Evolutionary conservation across 2,797 vertebrate genomes (phyloP).

Genomic region (Peromyscus attwateri): DNA sequence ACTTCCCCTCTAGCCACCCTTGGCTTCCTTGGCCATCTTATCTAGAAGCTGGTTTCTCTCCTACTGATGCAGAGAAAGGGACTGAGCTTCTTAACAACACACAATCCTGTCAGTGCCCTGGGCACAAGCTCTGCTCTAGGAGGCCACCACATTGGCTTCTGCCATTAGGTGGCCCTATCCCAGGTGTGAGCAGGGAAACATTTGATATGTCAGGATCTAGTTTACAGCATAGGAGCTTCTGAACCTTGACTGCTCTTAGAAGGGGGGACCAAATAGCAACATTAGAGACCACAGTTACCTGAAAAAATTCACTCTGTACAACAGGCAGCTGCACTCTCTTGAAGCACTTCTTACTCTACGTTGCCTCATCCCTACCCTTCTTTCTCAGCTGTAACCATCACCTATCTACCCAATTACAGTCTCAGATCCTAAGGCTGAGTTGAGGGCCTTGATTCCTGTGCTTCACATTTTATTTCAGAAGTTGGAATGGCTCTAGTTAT

Average conservation of each 20-base stretch:
- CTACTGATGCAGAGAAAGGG: no score
- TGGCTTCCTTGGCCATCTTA: not conserved
- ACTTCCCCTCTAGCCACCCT: not conserved
- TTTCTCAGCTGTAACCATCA: not conserved
- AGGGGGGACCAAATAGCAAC: not conserved
- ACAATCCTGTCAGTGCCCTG: not conserved
- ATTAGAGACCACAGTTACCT: not conserved
- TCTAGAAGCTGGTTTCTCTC: not conserved
- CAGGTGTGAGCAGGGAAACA: not conserved
- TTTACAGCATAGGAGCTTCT: no score
- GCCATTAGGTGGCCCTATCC: not conserved
- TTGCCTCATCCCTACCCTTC: no score
- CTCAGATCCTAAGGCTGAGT: not conserved
- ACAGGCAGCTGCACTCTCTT: not conserved
- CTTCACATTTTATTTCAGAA: no score
- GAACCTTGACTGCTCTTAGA: not conserved
- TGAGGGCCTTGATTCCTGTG: not conserved
- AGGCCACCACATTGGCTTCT: not conserved
- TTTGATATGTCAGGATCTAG: not conserved
- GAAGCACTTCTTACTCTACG: no score
- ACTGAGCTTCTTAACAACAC: not conserved
- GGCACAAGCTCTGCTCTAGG: not conserved
- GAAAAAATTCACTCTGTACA: not conserved
- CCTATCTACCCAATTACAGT: no score
- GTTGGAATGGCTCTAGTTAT: not conserved